Evolutionary conservation across 2,888 invertebrate genomes (phyloP).

Genomic region (Heliothis peltigera): DNA sequence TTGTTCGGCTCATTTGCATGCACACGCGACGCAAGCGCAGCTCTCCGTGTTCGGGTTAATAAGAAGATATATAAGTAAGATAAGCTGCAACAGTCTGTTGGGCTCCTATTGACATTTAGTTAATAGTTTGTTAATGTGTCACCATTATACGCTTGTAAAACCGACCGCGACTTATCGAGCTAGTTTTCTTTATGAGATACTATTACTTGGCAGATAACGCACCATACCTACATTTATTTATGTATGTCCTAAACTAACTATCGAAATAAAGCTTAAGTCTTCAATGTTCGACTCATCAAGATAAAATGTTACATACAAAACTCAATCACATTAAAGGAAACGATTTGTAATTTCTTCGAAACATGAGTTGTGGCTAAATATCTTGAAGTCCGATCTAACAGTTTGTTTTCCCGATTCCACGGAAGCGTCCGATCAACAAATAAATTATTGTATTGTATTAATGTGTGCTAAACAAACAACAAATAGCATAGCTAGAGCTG

Average conservation of each 20-base stretch:
- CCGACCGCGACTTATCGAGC: slow-evolving; percentile 1
- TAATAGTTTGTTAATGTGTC: slow-evolving; percentile 54
- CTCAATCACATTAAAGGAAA: slow-evolving; percentile 36
- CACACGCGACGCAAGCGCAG: slow-evolving; percentile 67
- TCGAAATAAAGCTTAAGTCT: too few species aligned
- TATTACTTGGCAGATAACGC: not conserved
- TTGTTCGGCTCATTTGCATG: slow-evolving; percentile 72
- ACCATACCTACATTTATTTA: slow-evolving; percentile 3
- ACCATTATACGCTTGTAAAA: slow-evolving; percentile 29
- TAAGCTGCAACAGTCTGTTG: slow-evolving; percentile 70
- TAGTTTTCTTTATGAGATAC: not conserved
- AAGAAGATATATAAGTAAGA: slow-evolving; percentile 74
- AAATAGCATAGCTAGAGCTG: slow-evolving; percentile 15
- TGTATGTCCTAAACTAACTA: not conserved
- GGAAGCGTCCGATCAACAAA: slow-evolving; percentile 44
- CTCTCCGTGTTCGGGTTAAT: slow-evolving; percentile 71
- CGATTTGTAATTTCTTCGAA: slow-evolving; percentile 35
- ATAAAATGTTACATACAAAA: slow-evolving; percentile 4
- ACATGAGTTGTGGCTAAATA: slow-evolving; percentile 26
- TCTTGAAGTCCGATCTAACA: slow-evolving; percentile 23
- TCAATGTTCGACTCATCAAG: not conserved
- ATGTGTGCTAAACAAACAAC: slow-evolving; percentile 35
- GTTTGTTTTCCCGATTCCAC: slow-evolving; percentile 32
- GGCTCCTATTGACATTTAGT: slow-evolving; percentile 65
- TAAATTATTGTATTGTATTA: slow-evolving; percentile 46